These are phyloP conservation scores for Phytoseiulus persimilis DNA, from an alignment of 2,888 invertebrate genomes.

Conservation along the genomic window DNA sequence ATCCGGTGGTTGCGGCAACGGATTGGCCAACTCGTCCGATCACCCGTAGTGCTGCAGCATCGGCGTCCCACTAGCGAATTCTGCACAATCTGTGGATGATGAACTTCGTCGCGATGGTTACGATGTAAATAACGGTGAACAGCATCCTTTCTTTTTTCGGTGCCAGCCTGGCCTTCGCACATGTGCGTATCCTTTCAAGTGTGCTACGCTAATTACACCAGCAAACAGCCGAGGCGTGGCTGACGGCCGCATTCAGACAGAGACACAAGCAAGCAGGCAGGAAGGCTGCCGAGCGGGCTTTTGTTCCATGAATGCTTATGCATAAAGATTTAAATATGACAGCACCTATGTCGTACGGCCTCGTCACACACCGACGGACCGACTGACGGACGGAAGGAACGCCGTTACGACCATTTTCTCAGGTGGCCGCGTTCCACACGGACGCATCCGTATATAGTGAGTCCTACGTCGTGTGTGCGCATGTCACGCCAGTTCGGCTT, in stretches of 20 bases:
- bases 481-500: not conserved
- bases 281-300: not conserved
- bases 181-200: not conserved
- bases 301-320: not conserved
- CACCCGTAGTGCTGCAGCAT: not conserved
- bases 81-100: not conserved
- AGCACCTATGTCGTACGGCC: not conserved
- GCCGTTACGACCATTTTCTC: not conserved
- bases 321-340: not conserved
- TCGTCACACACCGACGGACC: not conserved
- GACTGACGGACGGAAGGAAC: too few relatives aligned
- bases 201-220: not conserved
- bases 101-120: not conserved
- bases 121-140: not conserved
- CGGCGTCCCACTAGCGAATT: not conserved
- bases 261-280: not conserved
- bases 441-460: not conserved
- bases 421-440: not conserved
- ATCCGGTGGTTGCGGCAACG: not conserved
- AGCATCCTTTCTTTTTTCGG: not conserved
- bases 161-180: not conserved
- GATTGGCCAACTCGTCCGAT: not conserved
- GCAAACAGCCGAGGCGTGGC: not conserved
- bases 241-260: not conserved
- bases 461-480: not conserved